Conservation (phyloP, 2,797 vertebrate genomes). For the Chrysocyon brachyurus region DNA sequence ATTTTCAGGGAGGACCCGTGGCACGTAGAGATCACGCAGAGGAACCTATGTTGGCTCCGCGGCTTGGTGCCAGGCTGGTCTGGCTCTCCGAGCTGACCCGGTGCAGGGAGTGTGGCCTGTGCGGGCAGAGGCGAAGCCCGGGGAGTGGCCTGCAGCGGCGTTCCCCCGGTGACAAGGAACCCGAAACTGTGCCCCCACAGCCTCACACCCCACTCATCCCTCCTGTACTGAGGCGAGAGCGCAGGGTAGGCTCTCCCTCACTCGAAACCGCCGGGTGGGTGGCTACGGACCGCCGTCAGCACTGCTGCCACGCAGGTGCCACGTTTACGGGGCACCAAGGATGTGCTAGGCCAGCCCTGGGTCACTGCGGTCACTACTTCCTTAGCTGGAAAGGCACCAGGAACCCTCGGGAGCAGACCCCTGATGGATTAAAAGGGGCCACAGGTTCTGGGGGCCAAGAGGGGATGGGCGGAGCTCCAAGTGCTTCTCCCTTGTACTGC, state of each 20-base stretch:
- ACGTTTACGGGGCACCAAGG: too few relatives aligned
- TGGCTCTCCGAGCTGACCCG: accelerated
- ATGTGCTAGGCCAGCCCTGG: background rate
- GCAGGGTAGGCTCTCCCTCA: background rate
- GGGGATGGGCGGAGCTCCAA: accelerated
- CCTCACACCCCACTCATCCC: background rate
- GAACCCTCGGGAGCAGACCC: background rate
- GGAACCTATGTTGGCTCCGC: background rate
- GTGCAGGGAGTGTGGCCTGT: accelerated
- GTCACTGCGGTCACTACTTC: background rate
- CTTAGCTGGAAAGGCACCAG: background rate
- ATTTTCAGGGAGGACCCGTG: background rate
- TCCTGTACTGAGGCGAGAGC: background rate
- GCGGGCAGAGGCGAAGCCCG: background rate
- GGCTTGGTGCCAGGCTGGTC: background rate
- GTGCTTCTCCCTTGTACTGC: background rate
- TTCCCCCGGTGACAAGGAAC: accelerated
- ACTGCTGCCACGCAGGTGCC: accelerated
- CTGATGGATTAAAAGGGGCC: background rate
- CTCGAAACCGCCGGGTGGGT: background rate
- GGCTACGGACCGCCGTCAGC: accelerated
- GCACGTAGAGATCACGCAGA: background rate
- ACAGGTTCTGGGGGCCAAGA: background rate
- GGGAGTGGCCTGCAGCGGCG: background rate
- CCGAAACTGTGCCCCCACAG: accelerated